Base-by-base conservation (phyloP, 2,113 vertebrate species). In the Reinhardtius hippoglossoides region DNA sequence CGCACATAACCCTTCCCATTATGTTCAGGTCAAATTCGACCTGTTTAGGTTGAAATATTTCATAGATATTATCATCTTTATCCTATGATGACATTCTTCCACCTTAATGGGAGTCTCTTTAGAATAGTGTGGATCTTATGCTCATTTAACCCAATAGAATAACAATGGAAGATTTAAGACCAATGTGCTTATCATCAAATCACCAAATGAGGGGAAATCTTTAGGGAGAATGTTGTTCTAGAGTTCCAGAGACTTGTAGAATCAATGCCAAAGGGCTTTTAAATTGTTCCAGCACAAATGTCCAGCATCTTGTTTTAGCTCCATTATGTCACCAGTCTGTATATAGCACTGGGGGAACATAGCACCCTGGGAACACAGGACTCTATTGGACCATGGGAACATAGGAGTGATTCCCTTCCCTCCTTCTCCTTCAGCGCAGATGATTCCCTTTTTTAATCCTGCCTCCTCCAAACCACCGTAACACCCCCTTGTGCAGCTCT, bases 401-500 rank as follows among this genome's bases (percentile, higher is more conserved):
- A 59, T 20, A 4, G 16, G 57, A 60, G 35, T 5, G 31, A 37
- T 2, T 60, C 35, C 35, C 60, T 44, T 10, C 18, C 58, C 64
- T 61, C 20, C 23, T 31, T 62, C 24, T 75, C 37, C 52, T 18
- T 69, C 8, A 3, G 23, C 61, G 27, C 14, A 42, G 40, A 3
- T 67, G 42, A 3, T 24, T 42, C 40, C 10, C 24, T 56, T 42
- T 15, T 7, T 42, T 27, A 27, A 27, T 74, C 27, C 16, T 73
- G 52, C 1, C 8, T 21, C 37, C 61, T 57, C 48, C 12, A 54
- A 31, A 50, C 8, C 60, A 50, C 54, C 31, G 27, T 55, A 48
- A 68, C 67, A 67, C 9, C 56, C 42, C 21, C 61, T 64, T 72
- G 57, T 62, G 9, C 60, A 71, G 42, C 48, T 76, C 35, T 27